Base-by-base conservation (phyloP, 2,888 invertebrate species). In the Tenthredo distinguenda region DNA sequence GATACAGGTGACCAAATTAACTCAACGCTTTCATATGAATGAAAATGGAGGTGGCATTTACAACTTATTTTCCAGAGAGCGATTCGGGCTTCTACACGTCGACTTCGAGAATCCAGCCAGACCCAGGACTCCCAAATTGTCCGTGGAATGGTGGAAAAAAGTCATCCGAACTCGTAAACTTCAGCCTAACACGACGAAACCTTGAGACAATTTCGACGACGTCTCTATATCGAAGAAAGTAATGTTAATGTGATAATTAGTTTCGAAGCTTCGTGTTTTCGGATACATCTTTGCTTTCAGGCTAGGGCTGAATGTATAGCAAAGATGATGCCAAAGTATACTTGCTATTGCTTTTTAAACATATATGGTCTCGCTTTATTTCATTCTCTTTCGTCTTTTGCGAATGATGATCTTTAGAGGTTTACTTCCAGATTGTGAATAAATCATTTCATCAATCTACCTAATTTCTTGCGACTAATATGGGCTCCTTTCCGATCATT, bases 71-170 rank as follows among this genome's bases (percentile, higher is more conserved):
- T 95, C 85, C 92, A 96, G 96, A 15, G 94, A 95, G 87, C 95
- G 95, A 90, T 97, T 96, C 92, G 97, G 97, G 7, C 88, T 97
- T 0, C 96, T 96, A 88, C 94, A 95, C 88, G 96, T 97, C 0
- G 95, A 97, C 90, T 96, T 96, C 90, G 92, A 93, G 1, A 95
- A 95, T 88, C 94, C 95, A 0, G 93, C 94, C 0, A 95, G 95
- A 87, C 94, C 95, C 0, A 94, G 97, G 87, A 95, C 94, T 0
- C 95, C 96, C 0, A 96, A 97, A 91, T 94, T 94, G 62, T 97
- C 97, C 0, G 95, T 95, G 0, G 90, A 92, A 68, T 94, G 95
- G 88, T 95, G 95, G 91, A 95, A 94, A 88, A 92, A 95, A 76
- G 93, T 96, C 12, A 93, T 95, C 26, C 92, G 92, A 85, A 93